A percentile compares a stretch with the other conserved stretches of the same genome.
Evolutionary conservation across 2,888 invertebrate genomes (phyloP).

Genomic region (Pseudococcus longispinus): DNA sequence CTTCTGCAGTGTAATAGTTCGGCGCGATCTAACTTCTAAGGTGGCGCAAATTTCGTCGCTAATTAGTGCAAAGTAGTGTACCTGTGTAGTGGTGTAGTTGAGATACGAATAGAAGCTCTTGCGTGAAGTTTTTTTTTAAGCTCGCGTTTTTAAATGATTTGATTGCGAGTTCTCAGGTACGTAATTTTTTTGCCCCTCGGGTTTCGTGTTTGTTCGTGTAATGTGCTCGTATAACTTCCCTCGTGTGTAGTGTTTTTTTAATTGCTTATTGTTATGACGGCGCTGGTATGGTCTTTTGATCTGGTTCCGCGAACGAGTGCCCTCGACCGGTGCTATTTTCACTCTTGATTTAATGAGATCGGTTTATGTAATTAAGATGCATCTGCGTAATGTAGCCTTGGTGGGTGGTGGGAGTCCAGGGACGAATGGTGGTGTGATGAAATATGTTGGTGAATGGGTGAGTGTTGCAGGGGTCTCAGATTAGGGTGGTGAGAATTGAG

Average conservation of each 20-base stretch:
- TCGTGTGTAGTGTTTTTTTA: not conserved
- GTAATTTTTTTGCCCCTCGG: not conserved
- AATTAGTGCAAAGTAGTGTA: not conserved
- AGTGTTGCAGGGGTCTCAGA: too few relatives aligned
- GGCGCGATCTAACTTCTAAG: not conserved
- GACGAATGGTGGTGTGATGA: not conserved
- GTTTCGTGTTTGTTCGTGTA: too few relatives aligned
- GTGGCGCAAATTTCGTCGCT: slow-evolving; percentile 1
- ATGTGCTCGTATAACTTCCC: not conserved
- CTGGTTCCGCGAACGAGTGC: not conserved
- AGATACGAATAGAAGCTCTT: not conserved
- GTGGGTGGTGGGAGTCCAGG: not conserved
- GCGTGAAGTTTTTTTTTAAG: not conserved
- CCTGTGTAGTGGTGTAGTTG: not conserved
- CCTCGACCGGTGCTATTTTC: not conserved
- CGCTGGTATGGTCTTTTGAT: not conserved
- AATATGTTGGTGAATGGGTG: too few relatives aligned
- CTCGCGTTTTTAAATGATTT: not conserved
- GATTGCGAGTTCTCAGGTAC: not conserved
- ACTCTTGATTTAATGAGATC: not conserved
- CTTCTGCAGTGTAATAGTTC: not conserved
- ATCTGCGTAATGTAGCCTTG: not conserved
- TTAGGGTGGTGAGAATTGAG: too few relatives aligned
- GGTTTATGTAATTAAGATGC: not conserved
- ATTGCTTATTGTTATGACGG: not conserved